Conservation (phyloP, 2,113 vertebrate species). For the Isurus oxyrinchus region DNA sequence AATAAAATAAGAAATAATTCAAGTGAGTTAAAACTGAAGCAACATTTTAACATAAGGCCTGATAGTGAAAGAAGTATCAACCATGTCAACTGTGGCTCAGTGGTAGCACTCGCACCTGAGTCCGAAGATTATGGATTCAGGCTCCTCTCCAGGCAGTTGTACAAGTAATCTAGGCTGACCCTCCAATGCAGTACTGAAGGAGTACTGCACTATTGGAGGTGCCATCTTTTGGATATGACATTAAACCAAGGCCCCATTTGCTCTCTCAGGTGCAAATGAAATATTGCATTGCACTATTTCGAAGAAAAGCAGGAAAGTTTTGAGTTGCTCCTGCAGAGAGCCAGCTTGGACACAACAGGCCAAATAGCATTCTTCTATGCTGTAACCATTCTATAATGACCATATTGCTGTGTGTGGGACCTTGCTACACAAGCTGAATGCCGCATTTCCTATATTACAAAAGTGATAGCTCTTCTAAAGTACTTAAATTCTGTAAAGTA, state of each 20-base stretch:
- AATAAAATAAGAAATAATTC: neutral
- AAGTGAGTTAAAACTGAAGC: neutral
- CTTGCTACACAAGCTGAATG: too few species aligned
- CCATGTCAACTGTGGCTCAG: neutral
- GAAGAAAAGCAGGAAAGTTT: neutral
- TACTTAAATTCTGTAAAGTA: neutral
- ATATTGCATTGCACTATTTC: neutral
- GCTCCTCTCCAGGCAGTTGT: neutral
- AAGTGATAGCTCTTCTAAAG: neutral
- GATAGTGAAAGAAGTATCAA: neutral
- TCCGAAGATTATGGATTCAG: neutral
- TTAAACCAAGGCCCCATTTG: neutral
- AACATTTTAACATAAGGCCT: neutral
- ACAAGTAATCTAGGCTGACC: neutral
- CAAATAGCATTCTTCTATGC: too few species aligned
- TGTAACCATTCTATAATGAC: neutral
- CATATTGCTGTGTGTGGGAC: too few species aligned
- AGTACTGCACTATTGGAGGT: neutral
- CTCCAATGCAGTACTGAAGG: neutral
- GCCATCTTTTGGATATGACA: neutral
- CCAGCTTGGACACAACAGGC: too few species aligned
- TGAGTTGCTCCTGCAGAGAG: neutral
- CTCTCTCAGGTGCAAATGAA: neutral
- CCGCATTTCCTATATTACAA: too few species aligned
- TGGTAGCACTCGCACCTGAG: neutral